Conservation (phyloP, 2,888 invertebrate genomes). For the Apotomis betuletana region DNA sequence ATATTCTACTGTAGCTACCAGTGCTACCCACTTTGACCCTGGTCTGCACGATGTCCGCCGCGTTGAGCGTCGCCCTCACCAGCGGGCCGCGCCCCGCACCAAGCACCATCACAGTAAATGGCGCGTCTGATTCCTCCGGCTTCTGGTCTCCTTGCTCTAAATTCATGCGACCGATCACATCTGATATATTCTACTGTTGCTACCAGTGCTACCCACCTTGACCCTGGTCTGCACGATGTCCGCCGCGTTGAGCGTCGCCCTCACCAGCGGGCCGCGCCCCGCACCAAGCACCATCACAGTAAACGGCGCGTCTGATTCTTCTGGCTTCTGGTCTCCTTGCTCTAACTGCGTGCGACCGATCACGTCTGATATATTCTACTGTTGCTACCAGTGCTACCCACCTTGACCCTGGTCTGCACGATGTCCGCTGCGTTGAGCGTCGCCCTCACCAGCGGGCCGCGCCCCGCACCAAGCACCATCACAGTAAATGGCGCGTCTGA, state of each 20-base stretch:
- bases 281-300: conserved; percentile 96
- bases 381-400: conserved; percentile 42
- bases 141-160: conserved; percentile 46
- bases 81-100: conserved; percentile 98
- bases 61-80: conserved; percentile 93
- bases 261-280: conserved; percentile 97
- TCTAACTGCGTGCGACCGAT: conserved; percentile 43
- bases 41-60: conserved; percentile 88
- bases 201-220: conserved; percentile 69
- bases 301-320: conserved; percentile 51
- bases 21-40: conserved; percentile 84
- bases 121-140: conserved; percentile 42
- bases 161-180: conserved; percentile 35
- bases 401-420: conserved; percentile 88
- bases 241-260: conserved; percentile 93
- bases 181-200: conserved; percentile 23
- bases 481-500: conserved; percentile 77
- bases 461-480: conserved; percentile 96
- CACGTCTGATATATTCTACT: conserved; percentile 25
- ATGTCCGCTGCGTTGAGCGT: conserved; percentile 91
- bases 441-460: conserved; percentile 97
- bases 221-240: conserved; percentile 88
- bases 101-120: conserved; percentile 91
- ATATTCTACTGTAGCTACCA: neutral
- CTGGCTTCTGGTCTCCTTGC: conserved; percentile 42